A percentile compares a stretch with the other conserved stretches of the same genome.
Evolutionary conservation across 1,140 invertebrate species (phyloP).

Genomic region (Scaptomyza graminum): DNA sequence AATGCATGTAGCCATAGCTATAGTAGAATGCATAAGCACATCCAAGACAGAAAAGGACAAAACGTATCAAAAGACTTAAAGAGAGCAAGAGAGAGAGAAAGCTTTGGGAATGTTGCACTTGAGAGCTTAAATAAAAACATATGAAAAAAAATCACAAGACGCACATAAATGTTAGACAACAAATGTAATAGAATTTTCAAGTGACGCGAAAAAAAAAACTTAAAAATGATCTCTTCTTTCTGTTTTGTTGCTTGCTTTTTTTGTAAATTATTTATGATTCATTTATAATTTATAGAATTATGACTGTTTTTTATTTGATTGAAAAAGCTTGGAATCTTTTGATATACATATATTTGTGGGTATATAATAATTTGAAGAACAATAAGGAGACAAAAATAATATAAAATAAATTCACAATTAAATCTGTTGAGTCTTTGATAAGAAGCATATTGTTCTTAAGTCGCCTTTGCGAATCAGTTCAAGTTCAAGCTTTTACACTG

Average conservation of each 20-base stretch:
- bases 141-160: constrained; percentile 60
- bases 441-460: too few relatives aligned
- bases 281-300: constrained; percentile 50
- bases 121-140: constrained; percentile 46
- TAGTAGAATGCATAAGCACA: constrained; percentile 26
- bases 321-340: too few relatives aligned
- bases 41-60: constrained; percentile 22
- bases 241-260: constrained; percentile 6
- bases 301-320: constrained; percentile 7
- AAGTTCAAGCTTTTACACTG: too few relatives aligned
- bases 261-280: constrained; percentile 10
- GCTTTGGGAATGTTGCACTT: constrained; percentile 59
- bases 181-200: constrained; percentile 68
- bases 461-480: too few relatives aligned
- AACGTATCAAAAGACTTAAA: constrained; percentile 7
- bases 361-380: too few relatives aligned
- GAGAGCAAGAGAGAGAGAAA: neutral
- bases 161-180: constrained; percentile 65
- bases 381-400: too few relatives aligned
- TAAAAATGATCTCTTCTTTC: too few relatives aligned
- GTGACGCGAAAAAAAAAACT: constrained; percentile 21
- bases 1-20: constrained; percentile 65
- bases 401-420: too few relatives aligned
- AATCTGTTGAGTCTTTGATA: too few relatives aligned
- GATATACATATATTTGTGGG: too few relatives aligned